Evolutionary conservation across 2,797 vertebrate species (phyloP), one percentile per base, ranked within the genome.

Genomic region (Adelosebastes latens): DNA sequence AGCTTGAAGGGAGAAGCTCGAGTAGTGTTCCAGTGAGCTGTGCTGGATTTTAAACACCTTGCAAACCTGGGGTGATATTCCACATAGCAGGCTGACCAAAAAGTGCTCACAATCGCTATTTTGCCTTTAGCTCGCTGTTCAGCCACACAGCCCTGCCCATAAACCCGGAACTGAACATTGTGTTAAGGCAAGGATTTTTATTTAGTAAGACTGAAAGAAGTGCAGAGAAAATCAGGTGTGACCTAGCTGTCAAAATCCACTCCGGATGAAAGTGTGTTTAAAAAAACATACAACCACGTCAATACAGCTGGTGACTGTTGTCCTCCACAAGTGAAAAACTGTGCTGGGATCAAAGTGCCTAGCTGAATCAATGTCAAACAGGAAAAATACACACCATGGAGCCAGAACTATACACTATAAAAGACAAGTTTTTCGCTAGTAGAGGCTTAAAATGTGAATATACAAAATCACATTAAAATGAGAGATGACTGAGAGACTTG

Each of bases 31-130:
- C 49, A 87, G 85, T 62, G 87, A 85, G 88, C 83, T 53, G 82
- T 32, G 82, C 88, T 78, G 85, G 87, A 86, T 89, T 91, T 82
- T 82, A 82, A 90, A 91, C 89, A 92, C 92, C 90, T 88, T 85
- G 91, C 80, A 92, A 93, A 94, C 92, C 94, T 87, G 88, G 87
- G 93, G 94, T 94, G 94, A 92, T 92, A 64, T 86, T 91, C 59
- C 84, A 85, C 86, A 88, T 39, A 61, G 81, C 80, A 87, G 74
- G 84, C 90, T 78, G 88, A 91, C 87, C 89, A 87, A 90, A 85
- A 89, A 92, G 80, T 79, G 78, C 84, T 87, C 84, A 53, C 82
- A 83, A 89, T 87, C 80, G 34, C 89, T 85, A 85, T 89, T 90
- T 82, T 72, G 90, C 91, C 90, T 87, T 85, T 8, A 90, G 93